Evolutionary conservation across 2,113 vertebrate genomes (phyloP), one percentile per base, ranked within the genome.

Genomic region (Cyrtonyx montezumae): DNA sequence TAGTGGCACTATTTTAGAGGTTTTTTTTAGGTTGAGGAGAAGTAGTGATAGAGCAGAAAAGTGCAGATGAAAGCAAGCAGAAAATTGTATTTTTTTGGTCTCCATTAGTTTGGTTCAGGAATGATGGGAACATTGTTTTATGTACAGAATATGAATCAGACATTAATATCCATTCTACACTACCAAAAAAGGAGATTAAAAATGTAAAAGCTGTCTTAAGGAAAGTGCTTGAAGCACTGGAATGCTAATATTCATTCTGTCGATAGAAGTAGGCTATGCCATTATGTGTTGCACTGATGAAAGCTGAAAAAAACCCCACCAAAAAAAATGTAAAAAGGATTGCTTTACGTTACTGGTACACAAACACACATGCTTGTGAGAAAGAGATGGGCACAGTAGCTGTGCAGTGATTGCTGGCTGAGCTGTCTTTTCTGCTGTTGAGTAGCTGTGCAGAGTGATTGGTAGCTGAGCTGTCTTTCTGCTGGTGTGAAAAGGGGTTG

Each of bases 311-410:
- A 78, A 55, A 11, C n/a, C n/a, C n/a, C n/a, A n/a, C n/a, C n/a
- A 58, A 20, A 16, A 28, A 22, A 48, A 48, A 55, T 6, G 49
- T n/a, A 68, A 58, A 42, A 58, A 37, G 53, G 40, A 51, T 10
- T 51, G 18, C 1, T 66, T 70, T 70, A 23, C 43, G 16, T 17
- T 43, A 28, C 1, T 0, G 3, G 0, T 2, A 1, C 15, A 14
- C 11, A 42, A 28, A 14, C 12, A 13, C 32, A 42, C 34, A 14
- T 45, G 20, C 16, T 65, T 78, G n/a, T 48, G 19, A 51, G 59
- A 65, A 42, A 36, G 19, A 43, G 20, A 42, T 21, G 21, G 69
- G 25, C 48, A 34, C 65, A 77, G 61, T 6, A 63, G 55, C 22
- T 28, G 13, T 11, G 12, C 37, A 36, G 7, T 56, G 32, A 21